Conservation (phyloP, 2,888 invertebrate genomes). For the Tinea pellionella region DNA sequence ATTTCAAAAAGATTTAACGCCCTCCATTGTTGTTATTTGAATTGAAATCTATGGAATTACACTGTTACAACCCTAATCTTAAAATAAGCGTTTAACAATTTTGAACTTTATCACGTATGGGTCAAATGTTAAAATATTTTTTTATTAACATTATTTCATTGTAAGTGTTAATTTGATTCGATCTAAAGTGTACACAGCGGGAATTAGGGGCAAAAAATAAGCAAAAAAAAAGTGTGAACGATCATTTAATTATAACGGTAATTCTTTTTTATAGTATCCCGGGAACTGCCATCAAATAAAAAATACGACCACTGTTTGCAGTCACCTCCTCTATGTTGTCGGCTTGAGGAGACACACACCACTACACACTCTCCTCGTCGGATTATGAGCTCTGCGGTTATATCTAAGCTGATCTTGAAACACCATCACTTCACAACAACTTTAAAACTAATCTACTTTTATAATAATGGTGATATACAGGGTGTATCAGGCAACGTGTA, state of each 20-base stretch:
- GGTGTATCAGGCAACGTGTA: too few relatives aligned
- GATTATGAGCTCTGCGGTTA: too few relatives aligned
- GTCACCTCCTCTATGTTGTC: too few relatives aligned
- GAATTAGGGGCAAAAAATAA: background rate
- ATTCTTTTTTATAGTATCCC: background rate
- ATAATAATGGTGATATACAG: too few relatives aligned
- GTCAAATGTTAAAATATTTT: background rate
- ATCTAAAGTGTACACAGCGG: constrained; percentile 55
- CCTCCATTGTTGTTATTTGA: background rate
- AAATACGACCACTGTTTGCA: too few relatives aligned
- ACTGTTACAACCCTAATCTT: constrained; percentile 53
- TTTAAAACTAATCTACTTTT: too few relatives aligned
- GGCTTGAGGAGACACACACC: too few relatives aligned
- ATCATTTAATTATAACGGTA: background rate
- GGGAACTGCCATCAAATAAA: too few relatives aligned
- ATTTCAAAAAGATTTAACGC: background rate
- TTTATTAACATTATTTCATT: background rate
- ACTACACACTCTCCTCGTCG: too few relatives aligned
- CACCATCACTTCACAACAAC: too few relatives aligned
- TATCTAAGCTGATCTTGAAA: too few relatives aligned
- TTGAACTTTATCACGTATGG: background rate
- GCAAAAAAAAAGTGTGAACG: background rate
- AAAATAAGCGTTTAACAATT: constrained; percentile 40
- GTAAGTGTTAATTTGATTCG: constrained; percentile 67
- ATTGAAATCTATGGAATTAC: constrained; percentile 35